Conservation (phyloP, 2,113 vertebrate species). For the Potamarius usumacintae region DNA sequence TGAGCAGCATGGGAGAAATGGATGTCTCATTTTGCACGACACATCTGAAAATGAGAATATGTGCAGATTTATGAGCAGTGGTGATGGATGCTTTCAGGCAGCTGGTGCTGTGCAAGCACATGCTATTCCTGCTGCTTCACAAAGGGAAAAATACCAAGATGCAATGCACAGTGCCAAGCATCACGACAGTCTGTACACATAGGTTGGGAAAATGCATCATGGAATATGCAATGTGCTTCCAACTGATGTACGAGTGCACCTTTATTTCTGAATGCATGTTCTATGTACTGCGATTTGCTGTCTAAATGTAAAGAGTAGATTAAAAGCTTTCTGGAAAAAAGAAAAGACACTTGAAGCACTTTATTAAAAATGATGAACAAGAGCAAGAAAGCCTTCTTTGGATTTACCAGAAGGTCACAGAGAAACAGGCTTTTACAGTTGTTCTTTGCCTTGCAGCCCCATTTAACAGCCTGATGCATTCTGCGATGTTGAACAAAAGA, state of each 20-base stretch:
- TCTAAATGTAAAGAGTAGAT: background rate
- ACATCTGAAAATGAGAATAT: constrained; percentile 7
- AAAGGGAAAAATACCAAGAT: constrained; percentile 38
- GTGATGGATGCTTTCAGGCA: constrained; percentile 60
- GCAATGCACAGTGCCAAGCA: background rate
- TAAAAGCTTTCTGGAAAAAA: background rate
- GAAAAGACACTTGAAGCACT: background rate
- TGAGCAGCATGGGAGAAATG: background rate
- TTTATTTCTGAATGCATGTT: background rate
- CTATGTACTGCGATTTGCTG: background rate
- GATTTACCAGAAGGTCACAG: constrained; percentile 70
- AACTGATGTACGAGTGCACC: background rate
- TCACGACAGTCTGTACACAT: background rate
- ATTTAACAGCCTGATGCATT: constrained; percentile 77
- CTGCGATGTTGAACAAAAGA: constrained; percentile 68
- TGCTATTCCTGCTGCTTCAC: constrained; percentile 55
- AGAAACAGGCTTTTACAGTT: constrained; percentile 63
- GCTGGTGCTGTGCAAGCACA: constrained; percentile 63
- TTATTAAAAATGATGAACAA: constrained; percentile 33
- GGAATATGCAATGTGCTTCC: constrained; percentile 12
- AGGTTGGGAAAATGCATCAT: background rate
- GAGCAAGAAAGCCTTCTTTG: constrained; percentile 58
- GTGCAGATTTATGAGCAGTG: constrained; percentile 65
- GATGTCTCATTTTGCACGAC: constrained; percentile 15
- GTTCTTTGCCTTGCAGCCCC: constrained; percentile 64